These are phyloP conservation scores for Trachythela sp. DNA, from an alignment of 64 coral and sea anemone species.

Conservation along the genomic window DNA sequence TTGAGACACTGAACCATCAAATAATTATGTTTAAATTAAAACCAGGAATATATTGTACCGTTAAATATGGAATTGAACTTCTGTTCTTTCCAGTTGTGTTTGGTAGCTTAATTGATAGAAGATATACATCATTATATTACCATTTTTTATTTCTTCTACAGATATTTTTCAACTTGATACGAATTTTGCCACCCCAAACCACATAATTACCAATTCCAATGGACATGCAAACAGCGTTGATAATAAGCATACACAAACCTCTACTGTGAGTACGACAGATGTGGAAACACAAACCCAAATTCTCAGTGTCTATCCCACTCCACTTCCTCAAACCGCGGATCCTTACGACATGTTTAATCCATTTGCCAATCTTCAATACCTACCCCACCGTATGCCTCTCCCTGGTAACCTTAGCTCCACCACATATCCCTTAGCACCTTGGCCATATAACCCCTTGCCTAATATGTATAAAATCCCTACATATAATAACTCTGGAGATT, in stretches of 20 bases:
- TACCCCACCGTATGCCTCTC: neutral
- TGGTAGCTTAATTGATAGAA: no score
- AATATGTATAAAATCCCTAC: neutral
- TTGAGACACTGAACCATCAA: no score
- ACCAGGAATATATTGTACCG: no score
- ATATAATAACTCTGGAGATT: neutral
- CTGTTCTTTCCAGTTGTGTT: no score
- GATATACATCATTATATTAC: neutral
- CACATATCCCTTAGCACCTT: neutral
- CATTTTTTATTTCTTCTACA: neutral
- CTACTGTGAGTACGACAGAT: neutral
- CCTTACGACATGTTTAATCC: neutral
- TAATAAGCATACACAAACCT: conserved; percentile 1
- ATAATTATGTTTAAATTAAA: no score
- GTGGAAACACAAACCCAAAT: neutral
- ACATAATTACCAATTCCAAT: neutral
- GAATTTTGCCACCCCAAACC: neutral
- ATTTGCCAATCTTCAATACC: neutral
- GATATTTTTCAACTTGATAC: neutral
- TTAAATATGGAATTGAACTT: no score
- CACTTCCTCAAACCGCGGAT: neutral
- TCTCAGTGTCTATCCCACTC: neutral
- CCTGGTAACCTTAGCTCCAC: neutral
- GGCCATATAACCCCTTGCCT: neutral
- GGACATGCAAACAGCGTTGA: neutral